These are phyloP conservation scores for Cinara cedri DNA, from an alignment of 2,888 invertebrate genomes.

Conservation along the genomic window DNA sequence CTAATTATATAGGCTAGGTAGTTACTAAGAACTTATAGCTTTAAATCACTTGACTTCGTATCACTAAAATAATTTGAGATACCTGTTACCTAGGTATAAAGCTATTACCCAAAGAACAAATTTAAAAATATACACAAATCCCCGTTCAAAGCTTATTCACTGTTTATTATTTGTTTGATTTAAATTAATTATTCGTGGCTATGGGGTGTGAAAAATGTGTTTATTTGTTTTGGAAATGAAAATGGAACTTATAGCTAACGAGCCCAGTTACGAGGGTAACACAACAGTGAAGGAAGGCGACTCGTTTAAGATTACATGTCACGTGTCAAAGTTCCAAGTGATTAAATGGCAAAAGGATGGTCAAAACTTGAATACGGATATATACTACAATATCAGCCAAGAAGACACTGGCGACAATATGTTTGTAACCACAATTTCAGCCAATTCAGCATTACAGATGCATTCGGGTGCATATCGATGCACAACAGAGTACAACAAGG, in stretches of 20 bases:
- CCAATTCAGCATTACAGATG: slow-evolving; percentile 58
- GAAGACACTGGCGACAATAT: slow-evolving; percentile 35
- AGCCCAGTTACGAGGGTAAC: slow-evolving; percentile 59
- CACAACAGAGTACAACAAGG: slow-evolving; percentile 58
- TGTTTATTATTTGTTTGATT: slow-evolving; percentile 20
- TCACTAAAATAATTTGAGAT: background rate
- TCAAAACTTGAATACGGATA: slow-evolving; percentile 9
- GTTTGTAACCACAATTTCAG: slow-evolving; percentile 57
- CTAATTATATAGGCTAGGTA: background rate
- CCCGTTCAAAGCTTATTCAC: background rate
- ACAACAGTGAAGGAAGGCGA: slow-evolving; percentile 60
- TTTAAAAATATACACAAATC: background rate
- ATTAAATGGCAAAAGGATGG: slow-evolving; percentile 60
- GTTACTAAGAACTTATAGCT: background rate
- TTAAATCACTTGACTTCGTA: background rate
- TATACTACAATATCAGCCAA: slow-evolving; percentile 43
- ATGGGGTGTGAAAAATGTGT: slow-evolving; percentile 37
- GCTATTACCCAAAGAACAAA: background rate
- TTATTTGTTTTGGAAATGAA: slow-evolving; percentile 36
- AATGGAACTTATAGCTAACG: slow-evolving; percentile 52
- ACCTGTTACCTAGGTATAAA: background rate
- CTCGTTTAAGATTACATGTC: slow-evolving; percentile 60
- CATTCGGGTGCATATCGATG: slow-evolving; percentile 60
- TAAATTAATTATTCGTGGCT: slow-evolving; percentile 28
- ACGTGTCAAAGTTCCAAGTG: slow-evolving; percentile 59